Base-by-base conservation (phyloP, 2,797 vertebrate species). In the Gobionotothen gibberifrons region DNA sequence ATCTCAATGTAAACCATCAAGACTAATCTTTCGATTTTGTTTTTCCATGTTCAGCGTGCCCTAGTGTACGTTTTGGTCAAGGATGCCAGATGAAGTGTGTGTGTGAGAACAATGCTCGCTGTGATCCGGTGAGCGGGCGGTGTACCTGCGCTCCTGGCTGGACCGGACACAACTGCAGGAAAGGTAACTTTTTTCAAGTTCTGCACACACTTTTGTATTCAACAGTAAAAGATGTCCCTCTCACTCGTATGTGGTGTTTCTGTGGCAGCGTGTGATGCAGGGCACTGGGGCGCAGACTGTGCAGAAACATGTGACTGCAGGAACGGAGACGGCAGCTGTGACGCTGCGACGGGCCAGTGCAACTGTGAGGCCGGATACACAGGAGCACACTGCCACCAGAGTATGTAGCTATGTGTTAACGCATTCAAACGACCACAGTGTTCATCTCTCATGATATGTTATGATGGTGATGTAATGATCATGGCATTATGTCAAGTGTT, bases 61-160 rank as follows among this genome's bases (percentile, higher is more conserved):
- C 95, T 0, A 79, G 87, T 0, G 97, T 97, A 53, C 96, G 93
- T 65, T 98, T 96, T 0, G 97, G 98, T 43, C 89, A 90, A 0
- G 90, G 82, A 21, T 99, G 98, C 92, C 97, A 95, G 85, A 86
- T 90, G 82, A 93, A 90, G 65, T 99, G 98, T 82, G 84, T 90
- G 69, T 99, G 98, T 4, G 96, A 95, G 72, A 97, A 97, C 4
- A 93, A 96, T 0, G 96, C 95, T 0, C 93, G 83, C 42, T 99
- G 98, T 66, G 93, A 99, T 52, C 92, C 95, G 0, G 92, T 85
- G 77, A 97, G 86, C 0, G 98, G 98, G 3, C 94, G 32, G 0
- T 99, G 98, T 70, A 94, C 90, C 84, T 99, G 98, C 17, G 77
- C 95, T 0, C 89, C 96, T 0, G 97, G 98, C 39, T 96, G 97